Evolutionary conservation across 2,113 vertebrate species (phyloP), one percentile per base, ranked within the genome.

Genomic region (Taxidea taxus): DNA sequence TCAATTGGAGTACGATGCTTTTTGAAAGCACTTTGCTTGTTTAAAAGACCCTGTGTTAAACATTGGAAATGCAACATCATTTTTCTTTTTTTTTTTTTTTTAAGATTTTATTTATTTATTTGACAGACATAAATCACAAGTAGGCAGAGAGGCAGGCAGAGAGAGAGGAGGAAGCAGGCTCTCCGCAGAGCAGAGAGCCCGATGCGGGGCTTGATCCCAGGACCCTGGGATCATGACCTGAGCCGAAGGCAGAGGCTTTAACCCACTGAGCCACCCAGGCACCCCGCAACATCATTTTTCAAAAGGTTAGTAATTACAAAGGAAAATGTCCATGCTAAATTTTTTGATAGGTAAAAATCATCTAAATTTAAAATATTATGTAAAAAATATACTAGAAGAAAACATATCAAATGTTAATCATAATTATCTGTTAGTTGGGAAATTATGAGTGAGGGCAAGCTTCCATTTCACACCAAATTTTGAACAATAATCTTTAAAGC

Each of bases 281-380:
- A n/a, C n/a, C n/a, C n/a, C n/a, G 8, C 37, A 90, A 87, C 25
- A 81, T 54, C 15, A 54, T 51, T 66, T 97, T 91, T 95, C 5
- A 82, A 90, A 88, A 7, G 7, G 7, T 58, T 81, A 85, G 3
- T 66, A 88, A 44, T 94, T 60, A 58, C 27, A 95, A 56, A 20
- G 29, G 4, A 34, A 96, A 89, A 91, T 91, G 23, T 4, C 4
- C 27, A 37, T 64, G 1, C 3, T 86, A 31, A 37, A 93, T 85
- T 75, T 96, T 90, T 85, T 75, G 62, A 47, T 14, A 34, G 18
- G 16, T 29, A 94, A 94, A 94, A 91, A 44, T 62, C 8, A 97
- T 31, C 37, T 88, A 51, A 86, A 82, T 94, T 95, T 96, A 95
- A 87, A 90, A 96, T 42, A 81, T 88, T 15, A 18, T 75, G 37